Conservation (phyloP, 1,140 invertebrate genomes). For the Agrilus planipennis region DNA sequence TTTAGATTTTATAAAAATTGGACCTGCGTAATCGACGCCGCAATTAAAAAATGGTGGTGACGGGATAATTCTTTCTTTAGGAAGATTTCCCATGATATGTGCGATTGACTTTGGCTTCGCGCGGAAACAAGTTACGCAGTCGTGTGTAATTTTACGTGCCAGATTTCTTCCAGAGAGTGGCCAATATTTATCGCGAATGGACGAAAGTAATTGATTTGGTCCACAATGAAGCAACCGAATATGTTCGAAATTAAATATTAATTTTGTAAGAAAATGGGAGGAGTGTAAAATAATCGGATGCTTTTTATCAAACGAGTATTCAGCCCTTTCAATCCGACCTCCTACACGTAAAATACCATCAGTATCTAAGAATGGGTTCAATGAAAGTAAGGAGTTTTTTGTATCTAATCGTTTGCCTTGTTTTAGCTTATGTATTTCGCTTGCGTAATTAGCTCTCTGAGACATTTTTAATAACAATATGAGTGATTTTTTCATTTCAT, state of each 20-base stretch:
- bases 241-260: neutral
- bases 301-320: conserved; percentile 1
- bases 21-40: conserved; percentile 3
- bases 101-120: neutral
- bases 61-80: neutral
- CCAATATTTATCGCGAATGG: neutral
- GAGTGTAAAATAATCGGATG: conserved; percentile 2
- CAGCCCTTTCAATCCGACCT: neutral
- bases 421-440: conserved; percentile 1
- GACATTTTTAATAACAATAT: neutral
- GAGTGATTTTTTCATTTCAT: neutral
- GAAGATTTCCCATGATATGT: neutral
- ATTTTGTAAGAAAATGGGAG: neutral
- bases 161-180: conserved; percentile 1
- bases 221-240: conserved; percentile 1
- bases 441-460: neutral
- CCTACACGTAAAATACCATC: conserved; percentile 6
- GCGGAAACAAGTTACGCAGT: neutral
- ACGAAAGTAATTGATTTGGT: neutral
- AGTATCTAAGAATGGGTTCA: conserved; percentile 5
- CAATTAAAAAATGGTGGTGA: conserved; percentile 1
- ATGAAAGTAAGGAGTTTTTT: neutral
- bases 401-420: neutral
- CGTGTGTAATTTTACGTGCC: neutral
- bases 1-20: neutral